A percentile compares a stretch with the other conserved stretches of the same genome.
These are phyloP conservation scores for Eupithecia subumbrata DNA, from an alignment of 2,888 invertebrate species.

Conservation along the genomic window DNA sequence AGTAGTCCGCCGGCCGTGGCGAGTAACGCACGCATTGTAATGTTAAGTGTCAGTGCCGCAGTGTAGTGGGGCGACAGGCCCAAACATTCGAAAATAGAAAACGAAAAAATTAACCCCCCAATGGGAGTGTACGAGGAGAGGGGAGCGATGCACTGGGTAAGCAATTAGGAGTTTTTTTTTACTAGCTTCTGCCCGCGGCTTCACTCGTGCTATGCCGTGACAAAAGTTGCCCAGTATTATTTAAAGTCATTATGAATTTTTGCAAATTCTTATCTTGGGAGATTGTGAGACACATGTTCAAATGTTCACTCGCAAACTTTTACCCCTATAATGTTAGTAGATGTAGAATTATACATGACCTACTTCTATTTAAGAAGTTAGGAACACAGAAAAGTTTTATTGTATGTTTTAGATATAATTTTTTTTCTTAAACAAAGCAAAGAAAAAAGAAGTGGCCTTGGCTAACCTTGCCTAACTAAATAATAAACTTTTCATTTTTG, in stretches of 20 bases:
- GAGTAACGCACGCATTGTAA: slow-evolving; percentile 65
- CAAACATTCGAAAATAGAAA: slow-evolving; percentile 80
- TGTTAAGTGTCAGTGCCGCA: slow-evolving; percentile 73
- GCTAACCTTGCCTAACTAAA: too few relatives aligned
- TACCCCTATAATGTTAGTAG: background rate
- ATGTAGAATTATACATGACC: background rate
- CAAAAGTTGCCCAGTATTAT: background rate
- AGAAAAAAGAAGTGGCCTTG: background rate
- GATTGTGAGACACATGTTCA: background rate
- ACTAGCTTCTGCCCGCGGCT: background rate
- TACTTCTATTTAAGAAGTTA: background rate
- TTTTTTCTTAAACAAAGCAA: background rate
- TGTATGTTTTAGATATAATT: background rate
- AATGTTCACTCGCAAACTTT: background rate
- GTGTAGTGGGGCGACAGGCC: slow-evolving; percentile 80
- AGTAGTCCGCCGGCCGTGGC: slow-evolving; percentile 68
- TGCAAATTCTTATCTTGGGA: background rate
- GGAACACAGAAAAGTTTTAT: background rate
- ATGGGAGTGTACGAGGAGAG: slow-evolving; percentile 96
- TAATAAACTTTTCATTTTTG: too few relatives aligned
- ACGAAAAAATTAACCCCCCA: slow-evolving; percentile 87
- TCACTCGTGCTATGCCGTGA: background rate
- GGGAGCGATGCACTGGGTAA: slow-evolving; percentile 96
- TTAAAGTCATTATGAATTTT: background rate
- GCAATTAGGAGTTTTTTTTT: slow-evolving; percentile 50